phyloP scores from a whole-genome alignment of 2,113 vertebrate species.

The Pogonocichla stellata region DNA sequence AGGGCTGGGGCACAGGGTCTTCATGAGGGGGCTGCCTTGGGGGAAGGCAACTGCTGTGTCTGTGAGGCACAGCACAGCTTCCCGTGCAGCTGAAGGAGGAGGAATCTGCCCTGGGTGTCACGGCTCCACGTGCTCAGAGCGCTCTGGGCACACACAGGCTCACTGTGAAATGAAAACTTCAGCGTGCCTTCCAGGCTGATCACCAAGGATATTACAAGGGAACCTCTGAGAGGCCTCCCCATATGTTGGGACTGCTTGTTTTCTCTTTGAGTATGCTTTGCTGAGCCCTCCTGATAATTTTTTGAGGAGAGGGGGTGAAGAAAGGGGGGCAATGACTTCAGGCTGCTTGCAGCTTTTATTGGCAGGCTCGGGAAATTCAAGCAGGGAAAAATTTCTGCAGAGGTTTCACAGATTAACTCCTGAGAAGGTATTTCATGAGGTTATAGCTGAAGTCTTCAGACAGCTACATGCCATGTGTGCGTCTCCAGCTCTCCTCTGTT shows the following conservation, averaged over 20 bases:
- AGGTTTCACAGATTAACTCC: neutral
- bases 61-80: neutral
- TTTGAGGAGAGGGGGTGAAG: neutral
- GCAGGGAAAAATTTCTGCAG: neutral
- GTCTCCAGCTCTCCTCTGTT: neutral
- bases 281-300: neutral
- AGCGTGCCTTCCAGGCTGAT: neutral
- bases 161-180: neutral
- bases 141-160: neutral
- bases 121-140: neutral
- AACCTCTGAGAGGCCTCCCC: neutral
- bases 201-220: neutral
- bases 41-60: neutral
- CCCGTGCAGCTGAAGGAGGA: neutral
- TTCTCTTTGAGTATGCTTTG: neutral
- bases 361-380: neutral
- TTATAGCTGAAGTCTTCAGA: neutral
- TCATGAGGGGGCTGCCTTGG: accelerated
- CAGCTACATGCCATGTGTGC: neutral
- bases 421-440: neutral
- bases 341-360: neutral
- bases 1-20: neutral
- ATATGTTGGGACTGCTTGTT: neutral
- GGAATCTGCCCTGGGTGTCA: neutral
- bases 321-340: neutral